Conservation (phyloP, 2,113 vertebrate species). For the Micromys minutus region DNA sequence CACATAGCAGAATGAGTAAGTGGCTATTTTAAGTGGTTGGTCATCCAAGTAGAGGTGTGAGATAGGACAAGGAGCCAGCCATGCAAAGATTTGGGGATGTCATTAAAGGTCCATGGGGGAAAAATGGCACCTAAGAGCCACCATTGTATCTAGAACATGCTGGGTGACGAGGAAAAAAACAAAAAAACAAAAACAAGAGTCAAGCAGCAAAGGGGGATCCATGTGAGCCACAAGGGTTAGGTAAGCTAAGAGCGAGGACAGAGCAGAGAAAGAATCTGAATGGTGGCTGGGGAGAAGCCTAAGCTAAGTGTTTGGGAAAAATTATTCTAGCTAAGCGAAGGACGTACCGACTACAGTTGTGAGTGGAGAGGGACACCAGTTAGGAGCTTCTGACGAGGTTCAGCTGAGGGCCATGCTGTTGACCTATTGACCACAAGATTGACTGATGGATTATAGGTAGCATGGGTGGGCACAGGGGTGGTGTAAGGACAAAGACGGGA, state of each 20-base stretch:
- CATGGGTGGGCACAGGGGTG: accelerated
- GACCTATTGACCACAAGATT: neutral
- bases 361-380: neutral
- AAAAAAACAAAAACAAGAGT: neutral
- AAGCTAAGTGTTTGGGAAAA: neutral
- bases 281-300: neutral
- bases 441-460: accelerated
- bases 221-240: accelerated
- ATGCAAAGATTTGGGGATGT: neutral
- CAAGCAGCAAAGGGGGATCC: neutral
- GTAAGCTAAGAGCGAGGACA: neutral
- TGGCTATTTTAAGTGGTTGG: neutral
- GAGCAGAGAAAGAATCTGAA: neutral
- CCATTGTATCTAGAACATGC: neutral
- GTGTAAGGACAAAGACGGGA: too few relatives aligned
- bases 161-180: neutral
- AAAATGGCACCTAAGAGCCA: neutral
- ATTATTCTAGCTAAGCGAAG: neutral
- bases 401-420: neutral
- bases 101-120: neutral
- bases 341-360: neutral
- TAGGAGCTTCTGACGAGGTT: neutral
- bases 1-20: neutral
- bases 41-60: neutral
- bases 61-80: neutral